Evolutionary conservation across 64 coral and sea anemone species (phyloP), one percentile per base, ranked within the genome.

Genomic region (Cladopsammia gracilis): DNA sequence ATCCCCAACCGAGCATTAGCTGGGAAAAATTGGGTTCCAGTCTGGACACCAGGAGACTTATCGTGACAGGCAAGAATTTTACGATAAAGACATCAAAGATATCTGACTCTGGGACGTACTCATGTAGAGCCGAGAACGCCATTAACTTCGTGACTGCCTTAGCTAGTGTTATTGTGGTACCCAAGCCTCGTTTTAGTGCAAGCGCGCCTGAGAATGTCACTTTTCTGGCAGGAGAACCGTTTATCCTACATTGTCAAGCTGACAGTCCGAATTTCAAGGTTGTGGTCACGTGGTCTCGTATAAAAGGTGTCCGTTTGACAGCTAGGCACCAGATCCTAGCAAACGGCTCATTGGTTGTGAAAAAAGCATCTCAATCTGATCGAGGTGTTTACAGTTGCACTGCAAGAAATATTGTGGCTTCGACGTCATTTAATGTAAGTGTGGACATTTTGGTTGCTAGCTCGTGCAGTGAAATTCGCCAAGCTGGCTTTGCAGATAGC

Each of bases 11-110:
- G 46, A 48, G 44, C 10, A 23, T 85, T 3, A 85, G 42, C 43
- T 85, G 82, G 82, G 82, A 69, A 3, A 85, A 58, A 85, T 61
- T 85, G 13, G 61, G 82, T 7, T 62, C 25, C 26, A 68, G 24
- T 50, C 57, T 85, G 18, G 82, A 85, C 48, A 62, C 62, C 5
- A 85, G 20, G 46, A 18, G 45, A 7, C 48, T 65, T 34, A 46
- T 65, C 13, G 34, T 85, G 4, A 15, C 64, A 11, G 65, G 65
- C 3, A 48, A n/a, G 4, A 67, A 66, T 12, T 66, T 85, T 58
- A 85, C 57, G 26, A 25, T 85, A 18, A 85, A 66, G 3, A 59
- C 43, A 6, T 23, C 48, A n/a, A 85, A 49, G 49, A 18, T 62
- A 7, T 42, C 58, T 12, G 82, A 85, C 59, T 45, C 62, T 5